Evolutionary conservation across 2,888 invertebrate genomes (phyloP), one percentile per base, ranked within the genome.

Genomic region (Perizoma affinitatum): DNA sequence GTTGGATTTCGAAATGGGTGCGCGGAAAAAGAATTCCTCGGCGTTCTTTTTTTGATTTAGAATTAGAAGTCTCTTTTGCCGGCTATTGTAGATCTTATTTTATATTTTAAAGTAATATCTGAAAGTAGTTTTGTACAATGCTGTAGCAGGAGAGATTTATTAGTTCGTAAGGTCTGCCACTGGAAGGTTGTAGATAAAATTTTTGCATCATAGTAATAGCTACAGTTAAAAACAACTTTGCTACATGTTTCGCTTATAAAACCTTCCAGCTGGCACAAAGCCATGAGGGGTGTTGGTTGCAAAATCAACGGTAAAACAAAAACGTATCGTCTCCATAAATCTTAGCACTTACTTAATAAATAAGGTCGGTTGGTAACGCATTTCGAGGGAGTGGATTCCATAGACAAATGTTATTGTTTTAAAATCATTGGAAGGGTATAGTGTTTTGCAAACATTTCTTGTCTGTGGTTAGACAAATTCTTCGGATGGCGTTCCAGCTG

Each of bases 271-370:
- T 85, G 88, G 84, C 92, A 86, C 80, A 81, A 88, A 88, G 92
- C 92, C 92, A 90, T 81, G 72, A 90, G 92, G 92, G 92, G 92
- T 92, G 91, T 92, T 91, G 92, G 91, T 90, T 79, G 59, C 64
- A 83, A 86, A 86, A 86, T 84, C 86, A 87, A 86, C 87, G 83
- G 83, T 84, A 80, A 74, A 80, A 84, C 86, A 85, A 86, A 89
- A 90, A 88, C 80, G 92, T 92, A 92, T 92, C 92, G 92, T 90
- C 78, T 88, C 92, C 88, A 91, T 87, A 89, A 82, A 83, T 81
- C 71, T 80, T 74, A 81, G 80, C 68, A 77, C 77, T 76, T 80
- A 80, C 76, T 80, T 87, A 87, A 79, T 83, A 84, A 86, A 84
- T 85, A 82, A 82, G 83, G 65, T 73, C 70, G 68, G 74, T 74